Conservation (phyloP, 2,888 invertebrate genomes). For the Lasioglossum leucozonium region DNA sequence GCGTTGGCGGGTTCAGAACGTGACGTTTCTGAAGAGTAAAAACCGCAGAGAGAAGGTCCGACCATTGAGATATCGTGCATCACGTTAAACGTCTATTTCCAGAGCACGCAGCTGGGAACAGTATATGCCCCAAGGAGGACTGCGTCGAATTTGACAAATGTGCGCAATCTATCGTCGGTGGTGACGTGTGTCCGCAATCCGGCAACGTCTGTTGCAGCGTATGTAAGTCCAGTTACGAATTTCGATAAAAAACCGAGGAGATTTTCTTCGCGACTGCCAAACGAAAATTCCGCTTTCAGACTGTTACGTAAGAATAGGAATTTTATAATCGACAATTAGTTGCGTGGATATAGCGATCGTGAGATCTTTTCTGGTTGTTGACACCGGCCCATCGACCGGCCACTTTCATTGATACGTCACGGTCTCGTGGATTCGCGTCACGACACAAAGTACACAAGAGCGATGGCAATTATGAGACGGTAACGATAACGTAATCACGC, state of each 20-base stretch:
- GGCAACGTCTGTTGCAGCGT: constrained; percentile 57
- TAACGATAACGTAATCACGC: constrained; percentile 53
- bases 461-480: constrained; percentile 43
- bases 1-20: no score
- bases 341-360: no score
- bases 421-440: constrained; percentile 37
- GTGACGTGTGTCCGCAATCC: constrained; percentile 12
- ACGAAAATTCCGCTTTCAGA: background rate
- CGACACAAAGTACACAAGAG: constrained; percentile 24
- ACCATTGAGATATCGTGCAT: background rate
- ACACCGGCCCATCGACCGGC: background rate
- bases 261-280: background rate
- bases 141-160: constrained; percentile 66
- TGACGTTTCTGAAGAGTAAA: background rate
- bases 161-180: background rate
- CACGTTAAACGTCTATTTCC: constrained; percentile 39
- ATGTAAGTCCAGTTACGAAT: constrained; percentile 51
- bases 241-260: background rate
- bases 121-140: constrained; percentile 59
- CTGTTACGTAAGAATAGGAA: no score
- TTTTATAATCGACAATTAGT: no score
- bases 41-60: background rate
- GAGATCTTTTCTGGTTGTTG: background rate
- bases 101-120: constrained; percentile 35
- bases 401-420: constrained; percentile 4